phyloP scores from a whole-genome alignment of 1,140 invertebrate genomes.

The Hormaphis cornu region DNA sequence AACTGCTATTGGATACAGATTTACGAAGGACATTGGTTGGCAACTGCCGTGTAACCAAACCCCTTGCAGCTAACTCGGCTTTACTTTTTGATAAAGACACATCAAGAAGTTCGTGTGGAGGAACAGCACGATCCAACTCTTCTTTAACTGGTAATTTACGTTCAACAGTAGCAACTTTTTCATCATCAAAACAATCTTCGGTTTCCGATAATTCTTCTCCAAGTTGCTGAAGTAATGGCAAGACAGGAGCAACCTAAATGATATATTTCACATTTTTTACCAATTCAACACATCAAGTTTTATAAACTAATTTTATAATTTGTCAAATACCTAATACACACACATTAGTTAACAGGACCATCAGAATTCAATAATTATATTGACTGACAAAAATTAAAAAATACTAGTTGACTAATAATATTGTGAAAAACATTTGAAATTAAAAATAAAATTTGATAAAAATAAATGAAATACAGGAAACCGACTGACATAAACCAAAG shows the following conservation, averaged over 20 bases:
- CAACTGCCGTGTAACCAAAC: slow-evolving; percentile 48
- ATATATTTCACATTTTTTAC: background rate
- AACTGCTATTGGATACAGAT: slow-evolving; percentile 56
- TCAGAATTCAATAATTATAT: too few relatives aligned
- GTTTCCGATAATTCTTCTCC: slow-evolving; percentile 59
- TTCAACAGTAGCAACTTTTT: slow-evolving; percentile 66
- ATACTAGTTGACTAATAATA: too few relatives aligned
- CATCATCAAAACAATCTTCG: slow-evolving; percentile 60
- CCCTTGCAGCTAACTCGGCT: slow-evolving; percentile 69
- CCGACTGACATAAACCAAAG: too few relatives aligned
- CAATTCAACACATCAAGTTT: too few relatives aligned
- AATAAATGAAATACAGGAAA: too few relatives aligned
- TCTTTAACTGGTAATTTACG: slow-evolving; percentile 62
- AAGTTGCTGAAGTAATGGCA: slow-evolving; percentile 51
- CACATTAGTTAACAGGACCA: too few relatives aligned
- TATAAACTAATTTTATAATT: too few relatives aligned
- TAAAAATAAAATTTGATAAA: too few relatives aligned
- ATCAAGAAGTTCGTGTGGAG: slow-evolving; percentile 73
- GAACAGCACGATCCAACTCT: slow-evolving; percentile 75
- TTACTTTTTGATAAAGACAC: slow-evolving; percentile 78
- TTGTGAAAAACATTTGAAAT: too few relatives aligned
- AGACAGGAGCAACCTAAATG: slow-evolving; percentile 36
- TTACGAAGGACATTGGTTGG: slow-evolving; percentile 45
- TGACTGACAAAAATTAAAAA: too few relatives aligned
- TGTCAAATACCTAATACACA: too few relatives aligned